Base-by-base conservation (phyloP, 2,888 invertebrate genomes). In the Venusia cambrica region DNA sequence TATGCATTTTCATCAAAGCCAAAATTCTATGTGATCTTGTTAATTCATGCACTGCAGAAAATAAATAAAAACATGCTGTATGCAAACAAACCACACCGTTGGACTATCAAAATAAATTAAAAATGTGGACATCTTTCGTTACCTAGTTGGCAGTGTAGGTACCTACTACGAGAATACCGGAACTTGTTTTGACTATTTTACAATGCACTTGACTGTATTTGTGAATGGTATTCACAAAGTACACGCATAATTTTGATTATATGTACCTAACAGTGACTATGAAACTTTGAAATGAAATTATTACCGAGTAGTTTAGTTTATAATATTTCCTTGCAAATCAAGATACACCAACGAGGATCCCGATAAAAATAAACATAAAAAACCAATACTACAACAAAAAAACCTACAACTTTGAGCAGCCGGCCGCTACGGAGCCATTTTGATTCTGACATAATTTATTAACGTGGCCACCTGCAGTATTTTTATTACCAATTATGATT, bases 21-120 rank as follows among this genome's bases (percentile, higher is more conserved):
- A 18, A 18, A 18, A 18, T 18, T 18, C 18, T 18, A 18, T 18
- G 18, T n/a, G 6, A 6, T 18, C 18, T 18, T 18, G 18, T 7
- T 18, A 18, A 8, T 18, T 18, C 18, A 18, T 3, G 18, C 18
- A 18, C 8, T 18, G 18, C 7, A 18, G 7, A 18, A 5, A 18
- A 18, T 2, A 4, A 18, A 6, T 7, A 18, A 7, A 18, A 18
- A 18, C 16, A 16, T 16, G 16, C 16, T 16, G 8, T 8, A 18
- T 18, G 8, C 18, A 18, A 18, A 4, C 18, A 18, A 18, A 18
- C 18, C 18, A 18, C 18, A 18, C 18, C 18, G 4, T 7, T 18
- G 6, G 18, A n/a, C n/a, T n/a, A n/a, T n/a, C n/a, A n/a, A n/a
- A 6, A 18, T 7, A 18, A 2, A 18, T 4, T 7, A 4, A 8